Conservation (phyloP, 2,888 invertebrate genomes). For the Amblyjoppa proteus region DNA sequence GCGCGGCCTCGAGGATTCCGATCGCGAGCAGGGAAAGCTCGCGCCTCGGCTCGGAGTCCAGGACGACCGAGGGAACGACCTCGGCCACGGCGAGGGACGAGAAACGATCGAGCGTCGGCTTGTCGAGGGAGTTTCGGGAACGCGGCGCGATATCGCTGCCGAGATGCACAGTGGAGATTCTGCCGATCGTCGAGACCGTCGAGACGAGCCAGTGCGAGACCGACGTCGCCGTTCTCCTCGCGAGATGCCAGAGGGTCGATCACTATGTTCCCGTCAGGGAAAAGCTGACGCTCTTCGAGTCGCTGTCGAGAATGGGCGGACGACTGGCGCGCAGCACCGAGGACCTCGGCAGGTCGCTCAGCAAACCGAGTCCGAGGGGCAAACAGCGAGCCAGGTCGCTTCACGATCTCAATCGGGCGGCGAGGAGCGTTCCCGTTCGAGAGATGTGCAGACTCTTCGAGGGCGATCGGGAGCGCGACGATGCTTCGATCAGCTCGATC, state of each 20-base stretch:
- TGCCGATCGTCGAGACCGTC: conserved; percentile 64
- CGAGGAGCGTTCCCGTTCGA: conserved; percentile 87
- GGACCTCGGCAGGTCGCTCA: conserved; percentile 86
- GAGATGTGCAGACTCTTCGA: conserved; percentile 91
- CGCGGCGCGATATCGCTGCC: conserved; percentile 56
- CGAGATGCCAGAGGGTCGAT: conserved; percentile 87
- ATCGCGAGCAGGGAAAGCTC: conserved; percentile 66
- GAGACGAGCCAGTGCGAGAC: conserved; percentile 79
- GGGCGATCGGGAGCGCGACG: conserved; percentile 83
- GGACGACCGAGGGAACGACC: conserved; percentile 18
- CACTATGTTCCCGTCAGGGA: conserved; percentile 90
- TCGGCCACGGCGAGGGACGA: conserved; percentile 13
- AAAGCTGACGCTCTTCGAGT: conserved; percentile 90
- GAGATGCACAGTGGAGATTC: conserved; percentile 63
- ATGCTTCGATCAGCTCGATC: not conserved
- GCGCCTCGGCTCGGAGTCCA: conserved; percentile 28
- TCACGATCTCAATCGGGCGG: conserved; percentile 87
- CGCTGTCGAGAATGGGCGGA: conserved; percentile 87
- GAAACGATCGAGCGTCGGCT: conserved; percentile 7
- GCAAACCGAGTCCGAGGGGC: conserved; percentile 85
- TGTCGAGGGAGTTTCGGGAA: conserved; percentile 28
- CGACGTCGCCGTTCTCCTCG: conserved; percentile 85
- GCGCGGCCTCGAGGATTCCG: conserved; percentile 74
- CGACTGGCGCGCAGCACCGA: conserved; percentile 89
- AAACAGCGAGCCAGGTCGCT: conserved; percentile 88